Evolutionary conservation across 2,888 invertebrate species (phyloP), one percentile per base, ranked within the genome.

Genomic region (Xestia xanthographa): DNA sequence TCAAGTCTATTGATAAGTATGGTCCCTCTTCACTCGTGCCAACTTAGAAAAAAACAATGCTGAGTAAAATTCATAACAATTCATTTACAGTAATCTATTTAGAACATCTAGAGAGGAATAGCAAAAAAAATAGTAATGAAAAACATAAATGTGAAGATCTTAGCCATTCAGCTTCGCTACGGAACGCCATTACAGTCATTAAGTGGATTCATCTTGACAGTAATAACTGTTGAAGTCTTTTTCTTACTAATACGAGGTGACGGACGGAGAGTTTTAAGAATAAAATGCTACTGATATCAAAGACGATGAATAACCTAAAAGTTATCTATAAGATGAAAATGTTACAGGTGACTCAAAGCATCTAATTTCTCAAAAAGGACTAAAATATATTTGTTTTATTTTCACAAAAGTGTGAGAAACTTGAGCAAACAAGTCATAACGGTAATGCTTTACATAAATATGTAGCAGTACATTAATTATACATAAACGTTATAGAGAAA

Each of bases 401-500:
- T 66, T 26, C n/a, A 43, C 50, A 60, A 53, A 26, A 72, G 17
- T 43, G 56, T 62, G 38, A 67, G 63, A 70, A 75, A 62, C 41
- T 72, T 6, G 26, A 68, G 45, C 53, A 58, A 83, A 68, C 56
- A 77, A 82, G n/a, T 63, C 58, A 69, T 72, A 83, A 77, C 71
- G 26, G 73, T 82, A 68, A 70, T 38, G 20, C 45, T 75, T 66
- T 56, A 67, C 72, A 68, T 82, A 72, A 77, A 85, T 83, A 83
- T 85, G 78, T 68, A 85, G 73, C 69, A 85, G 77, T 58, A 73
- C 73, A 83, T 85, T 66, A 71, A 86, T 85, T 82, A 82, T 68
- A 74, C 73, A 71, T 65, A 71, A 66, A 72, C 66, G 45, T 71
- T 70, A 76, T 65, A 82, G 78, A 86, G 83, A 83, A 83, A 83